phyloP scores from a whole-genome alignment of 2,888 invertebrate species.

The Colostygia pectinataria region DNA sequence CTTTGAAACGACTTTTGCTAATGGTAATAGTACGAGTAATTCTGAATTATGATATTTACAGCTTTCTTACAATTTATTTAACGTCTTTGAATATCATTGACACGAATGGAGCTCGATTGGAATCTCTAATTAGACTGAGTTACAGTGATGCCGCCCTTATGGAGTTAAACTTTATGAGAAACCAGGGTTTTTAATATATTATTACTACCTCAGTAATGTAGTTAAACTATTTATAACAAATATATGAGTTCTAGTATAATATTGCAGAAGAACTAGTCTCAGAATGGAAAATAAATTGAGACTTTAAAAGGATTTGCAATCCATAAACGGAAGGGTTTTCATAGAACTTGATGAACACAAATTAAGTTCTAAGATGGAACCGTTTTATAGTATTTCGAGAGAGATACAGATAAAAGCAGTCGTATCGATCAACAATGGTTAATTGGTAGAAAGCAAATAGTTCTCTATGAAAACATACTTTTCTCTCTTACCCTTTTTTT shows the following conservation, averaged over 20 bases:
- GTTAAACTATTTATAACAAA: too few relatives aligned
- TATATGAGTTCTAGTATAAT: neutral
- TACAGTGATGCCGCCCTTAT: neutral
- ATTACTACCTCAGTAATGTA: neutral
- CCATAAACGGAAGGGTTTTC: too few relatives aligned
- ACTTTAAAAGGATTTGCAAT: too few relatives aligned
- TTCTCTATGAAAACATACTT: too few relatives aligned
- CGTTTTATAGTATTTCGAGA: too few relatives aligned
- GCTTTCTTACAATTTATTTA: constrained; percentile 15
- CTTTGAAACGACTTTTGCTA: constrained; percentile 2
- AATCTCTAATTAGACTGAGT: constrained; percentile 10
- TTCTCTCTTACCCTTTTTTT: too few relatives aligned
- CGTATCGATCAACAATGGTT: too few relatives aligned
- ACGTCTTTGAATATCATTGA: constrained; percentile 17
- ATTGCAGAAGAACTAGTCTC: constrained; percentile 13
- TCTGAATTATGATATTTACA: constrained; percentile 15
- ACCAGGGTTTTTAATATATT: neutral
- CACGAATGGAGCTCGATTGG: constrained; percentile 7
- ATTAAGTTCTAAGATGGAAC: too few relatives aligned
- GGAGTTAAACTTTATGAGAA: constrained; percentile 3
- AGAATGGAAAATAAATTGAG: too few relatives aligned
- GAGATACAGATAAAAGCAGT: too few relatives aligned
- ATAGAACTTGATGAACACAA: too few relatives aligned
- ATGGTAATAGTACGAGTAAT: constrained; percentile 4
- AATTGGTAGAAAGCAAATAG: too few relatives aligned